Evolutionary conservation across 2,113 vertebrate species (phyloP), one percentile per base, ranked within the genome.

Genomic region (Spea multiplicata): DNA sequence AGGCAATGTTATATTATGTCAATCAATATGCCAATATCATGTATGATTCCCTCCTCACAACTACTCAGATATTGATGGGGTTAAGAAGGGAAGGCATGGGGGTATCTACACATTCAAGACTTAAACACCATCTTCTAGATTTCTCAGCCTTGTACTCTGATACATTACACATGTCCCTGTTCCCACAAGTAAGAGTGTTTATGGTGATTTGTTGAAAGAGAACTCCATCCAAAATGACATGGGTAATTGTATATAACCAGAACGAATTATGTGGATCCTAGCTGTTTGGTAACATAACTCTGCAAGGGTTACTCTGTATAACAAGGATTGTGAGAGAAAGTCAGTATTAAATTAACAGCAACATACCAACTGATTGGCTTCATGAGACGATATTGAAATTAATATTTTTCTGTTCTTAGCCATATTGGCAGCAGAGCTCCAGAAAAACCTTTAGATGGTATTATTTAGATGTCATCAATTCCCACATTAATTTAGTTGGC

Each of bases 321-420:
- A 12, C 55, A 59, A 59, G 55, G 4, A 13, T 13, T 9, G 12
- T 13, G 55, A 53, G 10, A 7, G 4, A 59, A 13, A 12, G 9
- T 59, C 55, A 12, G 55, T 13, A 59, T 59, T 59, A 59, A 59
- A 59, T 13, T 1, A 59, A 13, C 8, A 59, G 14, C 55, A 9
- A 59, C 10, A 12, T 9, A 59, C 14, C 10, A 13, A 59, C 9
- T 9, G 55, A 12, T 13, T 59, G 55, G 10, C 55, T 12, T 12
- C 82, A 82, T 68, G 70, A 66, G 66, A 30, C 30, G 30, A 30
- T 73, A 61, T 14, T 50, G 47, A 70, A 13, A 68, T 8, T 30
- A 1, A 30, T 30, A 30, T 30, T 30, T 30, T 30, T 30, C n/a
- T n/a, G n/a, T 30, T 30, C 30, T 30, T 30, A 30, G 30, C 30